Conservation (phyloP, 2,888 invertebrate species). For the Lutraria lutraria region DNA sequence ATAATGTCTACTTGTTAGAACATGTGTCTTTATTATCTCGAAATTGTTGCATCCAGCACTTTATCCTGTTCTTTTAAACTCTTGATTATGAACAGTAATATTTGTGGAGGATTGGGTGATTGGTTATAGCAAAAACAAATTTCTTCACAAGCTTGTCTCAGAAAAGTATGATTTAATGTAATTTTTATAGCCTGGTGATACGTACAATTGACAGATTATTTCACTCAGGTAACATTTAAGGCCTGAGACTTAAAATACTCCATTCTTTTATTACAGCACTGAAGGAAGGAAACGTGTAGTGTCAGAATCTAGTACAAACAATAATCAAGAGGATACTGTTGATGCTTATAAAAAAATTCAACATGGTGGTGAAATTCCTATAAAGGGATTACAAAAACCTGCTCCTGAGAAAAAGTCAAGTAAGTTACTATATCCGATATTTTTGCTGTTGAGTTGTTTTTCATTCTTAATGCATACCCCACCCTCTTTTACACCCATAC, state of each 20-base stretch:
- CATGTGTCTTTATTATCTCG: background rate
- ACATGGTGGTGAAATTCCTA: conserved; percentile 97
- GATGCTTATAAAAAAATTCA: conserved; percentile 95
- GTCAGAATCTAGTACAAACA: conserved; percentile 65
- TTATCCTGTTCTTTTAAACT: background rate
- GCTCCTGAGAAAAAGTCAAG: conserved; percentile 91
- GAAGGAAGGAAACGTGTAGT: conserved; percentile 71
- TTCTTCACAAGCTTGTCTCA: too few species aligned
- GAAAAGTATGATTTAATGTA: too few species aligned
- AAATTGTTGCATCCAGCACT: background rate
- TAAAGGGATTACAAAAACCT: conserved; percentile 95
- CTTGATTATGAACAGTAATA: background rate
- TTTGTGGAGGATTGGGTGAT: background rate
- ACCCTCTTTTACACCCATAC: conserved; percentile 33
- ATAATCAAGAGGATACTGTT: conserved; percentile 49
- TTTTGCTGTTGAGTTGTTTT: background rate
- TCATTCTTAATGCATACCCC: background rate
- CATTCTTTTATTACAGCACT: conserved; percentile 67
- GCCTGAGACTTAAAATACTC: background rate
- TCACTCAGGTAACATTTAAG: background rate
- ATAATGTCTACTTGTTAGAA: background rate
- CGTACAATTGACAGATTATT: too few species aligned
- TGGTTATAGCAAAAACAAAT: background rate
- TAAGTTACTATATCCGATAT: conserved; percentile 67
- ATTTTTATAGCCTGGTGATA: too few species aligned